Conservation (phyloP, 2,888 invertebrate genomes). For the Patella depressa region DNA sequence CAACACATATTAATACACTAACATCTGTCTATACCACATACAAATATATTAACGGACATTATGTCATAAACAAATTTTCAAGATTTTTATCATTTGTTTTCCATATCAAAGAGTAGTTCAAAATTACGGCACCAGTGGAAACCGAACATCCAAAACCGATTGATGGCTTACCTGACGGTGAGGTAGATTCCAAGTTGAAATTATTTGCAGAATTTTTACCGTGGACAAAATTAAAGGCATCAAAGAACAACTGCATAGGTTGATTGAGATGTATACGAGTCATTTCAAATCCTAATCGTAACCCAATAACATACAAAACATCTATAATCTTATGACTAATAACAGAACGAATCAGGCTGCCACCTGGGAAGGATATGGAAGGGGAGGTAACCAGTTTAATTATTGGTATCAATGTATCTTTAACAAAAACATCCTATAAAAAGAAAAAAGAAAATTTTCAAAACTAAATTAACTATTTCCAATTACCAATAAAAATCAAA, state of each 20-base stretch:
- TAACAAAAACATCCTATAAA: constrained; percentile 85
- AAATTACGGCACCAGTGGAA: too few species aligned
- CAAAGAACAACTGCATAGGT: constrained; percentile 66
- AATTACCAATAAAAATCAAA: neutral
- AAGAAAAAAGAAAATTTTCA: constrained; percentile 10
- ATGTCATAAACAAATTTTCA: too few species aligned
- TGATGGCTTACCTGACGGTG: neutral
- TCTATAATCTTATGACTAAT: constrained; percentile 87
- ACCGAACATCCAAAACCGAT: too few species aligned
- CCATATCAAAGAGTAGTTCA: too few species aligned
- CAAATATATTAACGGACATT: too few species aligned
- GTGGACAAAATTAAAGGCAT: constrained; percentile 62
- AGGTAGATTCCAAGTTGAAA: neutral
- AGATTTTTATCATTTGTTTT: too few species aligned
- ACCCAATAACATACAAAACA: constrained; percentile 80
- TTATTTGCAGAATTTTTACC: constrained; percentile 19
- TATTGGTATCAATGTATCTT: constrained; percentile 86
- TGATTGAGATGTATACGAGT: constrained; percentile 68
- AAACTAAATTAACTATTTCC: too few species aligned
- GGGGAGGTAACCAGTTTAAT: constrained; percentile 86
- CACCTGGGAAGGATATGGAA: constrained; percentile 86
- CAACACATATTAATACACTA: too few species aligned
- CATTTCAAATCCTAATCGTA: constrained; percentile 74
- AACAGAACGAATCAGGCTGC: constrained; percentile 81
- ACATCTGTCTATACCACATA: too few species aligned